Conservation (phyloP, 2,113 vertebrate genomes). For the Athene cunicularia region DNA sequence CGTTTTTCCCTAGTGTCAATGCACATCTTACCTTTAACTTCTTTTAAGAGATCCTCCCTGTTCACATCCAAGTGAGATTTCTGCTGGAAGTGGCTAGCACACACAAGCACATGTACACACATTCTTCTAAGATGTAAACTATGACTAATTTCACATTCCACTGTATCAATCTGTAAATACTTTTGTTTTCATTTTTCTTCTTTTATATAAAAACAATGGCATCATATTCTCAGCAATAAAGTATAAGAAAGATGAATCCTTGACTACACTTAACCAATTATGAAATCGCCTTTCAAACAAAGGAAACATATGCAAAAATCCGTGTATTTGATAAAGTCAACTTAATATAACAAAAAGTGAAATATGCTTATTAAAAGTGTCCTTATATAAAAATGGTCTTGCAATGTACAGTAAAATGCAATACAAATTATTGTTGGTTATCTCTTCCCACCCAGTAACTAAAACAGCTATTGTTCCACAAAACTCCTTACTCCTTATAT, state of each 20-base stretch:
- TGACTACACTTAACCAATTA: slow-evolving; percentile 77
- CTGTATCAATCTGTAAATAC: slow-evolving; percentile 73
- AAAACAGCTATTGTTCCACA: slow-evolving; percentile 76
- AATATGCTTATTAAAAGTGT: slow-evolving; percentile 88
- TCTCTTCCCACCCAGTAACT: slow-evolving; percentile 77
- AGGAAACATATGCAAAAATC: slow-evolving; percentile 83
- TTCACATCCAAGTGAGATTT: slow-evolving; percentile 31
- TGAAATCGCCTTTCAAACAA: slow-evolving; percentile 78
- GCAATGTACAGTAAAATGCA: slow-evolving; percentile 86
- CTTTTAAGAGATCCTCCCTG: slow-evolving; percentile 42
- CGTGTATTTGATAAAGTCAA: slow-evolving; percentile 83
- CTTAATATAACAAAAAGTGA: slow-evolving; percentile 86
- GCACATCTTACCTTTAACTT: slow-evolving; percentile 44
- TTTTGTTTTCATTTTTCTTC: slow-evolving; percentile 55
- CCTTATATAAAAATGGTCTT: slow-evolving; percentile 85
- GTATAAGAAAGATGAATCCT: slow-evolving; percentile 78
- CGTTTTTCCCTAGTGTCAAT: neutral
- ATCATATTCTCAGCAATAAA: slow-evolving; percentile 76
- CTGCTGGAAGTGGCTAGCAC: slow-evolving; percentile 62
- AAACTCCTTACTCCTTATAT: slow-evolving; percentile 56
- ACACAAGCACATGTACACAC: slow-evolving; percentile 69
- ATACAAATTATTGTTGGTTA: slow-evolving; percentile 81
- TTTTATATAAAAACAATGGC: slow-evolving; percentile 74
- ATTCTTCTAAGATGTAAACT: slow-evolving; percentile 76
- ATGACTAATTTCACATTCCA: slow-evolving; percentile 80